Evolutionary conservation across 2,113 vertebrate genomes (phyloP).

Genomic region (Rhinoptilus africanus): DNA sequence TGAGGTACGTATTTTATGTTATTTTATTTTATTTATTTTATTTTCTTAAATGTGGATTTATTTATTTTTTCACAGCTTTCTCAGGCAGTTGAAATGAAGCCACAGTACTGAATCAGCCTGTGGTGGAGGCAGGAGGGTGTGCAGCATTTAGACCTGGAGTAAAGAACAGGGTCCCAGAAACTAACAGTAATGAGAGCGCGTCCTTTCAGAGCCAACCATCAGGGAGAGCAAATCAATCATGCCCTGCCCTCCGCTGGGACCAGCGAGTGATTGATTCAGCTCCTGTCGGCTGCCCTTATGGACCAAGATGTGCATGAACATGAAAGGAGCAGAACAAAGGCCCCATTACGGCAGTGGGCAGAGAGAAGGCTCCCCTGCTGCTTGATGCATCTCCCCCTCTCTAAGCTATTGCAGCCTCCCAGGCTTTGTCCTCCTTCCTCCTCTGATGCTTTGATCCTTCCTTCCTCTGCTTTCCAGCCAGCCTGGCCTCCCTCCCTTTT

Average conservation of each 20-base stretch:
- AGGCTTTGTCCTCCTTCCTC: slow-evolving; percentile 41
- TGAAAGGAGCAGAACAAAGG: slow-evolving; percentile 66
- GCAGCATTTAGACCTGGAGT: not conserved
- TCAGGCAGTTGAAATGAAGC: not conserved
- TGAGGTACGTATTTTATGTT: too few species aligned
- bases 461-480: slow-evolving; percentile 2
- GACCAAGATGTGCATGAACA: slow-evolving; percentile 15
- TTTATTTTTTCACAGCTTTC: not conserved
- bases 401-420: slow-evolving; percentile 17
- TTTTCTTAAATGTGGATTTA: not conserved
- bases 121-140: not conserved
- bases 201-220: slow-evolving; percentile 45
- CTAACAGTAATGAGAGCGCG: not conserved
- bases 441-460: slow-evolving; percentile 42
- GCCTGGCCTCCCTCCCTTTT: not conserved
- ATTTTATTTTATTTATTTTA: not conserved
- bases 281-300: slow-evolving; percentile 31
- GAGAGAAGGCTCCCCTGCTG: slow-evolving; percentile 51
- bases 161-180: not conserved
- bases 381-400: slow-evolving; percentile 45
- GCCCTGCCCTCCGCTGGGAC: slow-evolving; percentile 21
- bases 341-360: slow-evolving; percentile 37
- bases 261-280: slow-evolving; percentile 51
- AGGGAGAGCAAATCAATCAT: slow-evolving; percentile 53
- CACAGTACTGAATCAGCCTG: accelerated